These are phyloP conservation scores for Meriones psammophilus DNA, from an alignment of 2,797 vertebrate genomes.

Conservation along the genomic window DNA sequence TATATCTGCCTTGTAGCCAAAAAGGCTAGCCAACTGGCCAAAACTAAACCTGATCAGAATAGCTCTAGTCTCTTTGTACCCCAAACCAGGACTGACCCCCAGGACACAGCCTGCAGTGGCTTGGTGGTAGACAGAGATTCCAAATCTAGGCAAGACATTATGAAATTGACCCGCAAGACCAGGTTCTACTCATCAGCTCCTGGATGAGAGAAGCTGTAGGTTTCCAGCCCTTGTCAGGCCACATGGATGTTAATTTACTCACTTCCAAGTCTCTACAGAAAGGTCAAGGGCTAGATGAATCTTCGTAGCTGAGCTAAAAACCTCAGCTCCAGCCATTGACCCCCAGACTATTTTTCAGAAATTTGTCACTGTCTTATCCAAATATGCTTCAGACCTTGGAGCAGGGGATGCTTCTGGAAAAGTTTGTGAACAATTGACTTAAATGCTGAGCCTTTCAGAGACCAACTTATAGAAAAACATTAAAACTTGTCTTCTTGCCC, in stretches of 20 bases:
- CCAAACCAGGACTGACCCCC: neutral
- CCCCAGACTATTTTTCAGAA: constrained; percentile 63
- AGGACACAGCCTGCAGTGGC: neutral
- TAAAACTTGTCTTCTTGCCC: neutral
- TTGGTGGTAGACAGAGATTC: neutral
- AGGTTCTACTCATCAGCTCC: neutral
- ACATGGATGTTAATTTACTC: constrained; percentile 35
- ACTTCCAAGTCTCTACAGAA: constrained; percentile 32
- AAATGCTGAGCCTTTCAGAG: constrained; percentile 19
- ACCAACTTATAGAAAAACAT: neutral
- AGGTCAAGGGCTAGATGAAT: constrained; percentile 66
- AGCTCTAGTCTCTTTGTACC: neutral
- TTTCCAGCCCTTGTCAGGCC: neutral
- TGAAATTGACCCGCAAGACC: neutral
- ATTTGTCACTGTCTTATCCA: constrained; percentile 60
- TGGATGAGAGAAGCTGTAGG: neutral
- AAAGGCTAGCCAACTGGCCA: neutral
- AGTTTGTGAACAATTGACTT: neutral
- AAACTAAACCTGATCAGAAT: neutral
- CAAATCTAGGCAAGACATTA: neutral
- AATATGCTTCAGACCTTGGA: constrained; percentile 51
- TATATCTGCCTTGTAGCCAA: neutral
- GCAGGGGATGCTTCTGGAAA: constrained; percentile 20
- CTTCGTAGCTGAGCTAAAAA: constrained; percentile 6
- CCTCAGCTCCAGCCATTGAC: neutral